A percentile compares a stretch with the other conserved stretches of the same genome.
phyloP scores from a whole-genome alignment of 2,797 vertebrate genomes.

The Phrynocephalus vlangalii region DNA sequence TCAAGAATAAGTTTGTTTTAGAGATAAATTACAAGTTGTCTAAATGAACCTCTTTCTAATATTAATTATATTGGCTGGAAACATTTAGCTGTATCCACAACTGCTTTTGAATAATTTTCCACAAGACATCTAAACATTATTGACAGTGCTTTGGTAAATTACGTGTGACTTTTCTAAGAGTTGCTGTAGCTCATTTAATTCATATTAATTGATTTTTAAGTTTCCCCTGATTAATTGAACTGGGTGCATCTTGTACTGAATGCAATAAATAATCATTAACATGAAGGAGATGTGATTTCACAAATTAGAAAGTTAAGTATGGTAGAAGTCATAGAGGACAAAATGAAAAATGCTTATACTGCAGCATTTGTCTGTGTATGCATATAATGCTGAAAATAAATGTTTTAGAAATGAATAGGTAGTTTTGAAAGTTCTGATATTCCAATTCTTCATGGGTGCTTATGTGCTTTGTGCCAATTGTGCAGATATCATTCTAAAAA shows the following conservation, averaged over 20 bases:
- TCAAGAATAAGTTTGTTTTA: slow-evolving; percentile 67
- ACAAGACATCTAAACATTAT: slow-evolving; percentile 76
- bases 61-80: slow-evolving; percentile 76
- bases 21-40: slow-evolving; percentile 69
- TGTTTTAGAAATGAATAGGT: background rate
- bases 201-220: slow-evolving; percentile 94
- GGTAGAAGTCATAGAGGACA: slow-evolving; percentile 84
- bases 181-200: slow-evolving; percentile 95
- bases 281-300: slow-evolving; percentile 82
- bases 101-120: slow-evolving; percentile 75
- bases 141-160: slow-evolving; percentile 90
- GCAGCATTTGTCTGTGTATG: slow-evolving; percentile 24
- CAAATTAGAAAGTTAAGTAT: slow-evolving; percentile 84
- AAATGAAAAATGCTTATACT: slow-evolving; percentile 66
- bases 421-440: background rate
- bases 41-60: slow-evolving; percentile 66
- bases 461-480: background rate
- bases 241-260: slow-evolving; percentile 82
- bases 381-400: background rate
- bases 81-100: slow-evolving; percentile 77
- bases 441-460: background rate
- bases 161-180: slow-evolving; percentile 89
- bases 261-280: slow-evolving; percentile 90
- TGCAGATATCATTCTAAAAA: background rate
- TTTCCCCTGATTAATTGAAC: slow-evolving; percentile 90